Evolutionary conservation across 2,797 vertebrate species (phyloP).

Genomic region (Amblyopsis hoosieri): DNA sequence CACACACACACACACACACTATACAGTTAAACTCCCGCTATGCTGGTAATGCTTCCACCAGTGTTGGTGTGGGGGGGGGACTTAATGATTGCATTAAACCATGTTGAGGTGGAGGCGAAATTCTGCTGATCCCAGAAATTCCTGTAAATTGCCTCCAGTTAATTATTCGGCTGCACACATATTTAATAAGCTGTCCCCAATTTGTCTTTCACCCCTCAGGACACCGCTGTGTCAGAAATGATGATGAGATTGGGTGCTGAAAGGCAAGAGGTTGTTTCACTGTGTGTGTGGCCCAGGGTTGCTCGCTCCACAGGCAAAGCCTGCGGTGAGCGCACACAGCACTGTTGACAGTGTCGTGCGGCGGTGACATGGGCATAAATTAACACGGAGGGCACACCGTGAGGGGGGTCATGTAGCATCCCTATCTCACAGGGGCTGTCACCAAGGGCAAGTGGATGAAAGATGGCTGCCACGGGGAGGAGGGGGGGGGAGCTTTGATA

Average conservation of each 20-base stretch:
- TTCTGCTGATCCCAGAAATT: conserved; percentile 82
- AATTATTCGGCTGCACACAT: conserved; percentile 80
- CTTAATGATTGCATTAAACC: conserved; percentile 81
- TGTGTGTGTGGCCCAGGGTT: conserved; percentile 10
- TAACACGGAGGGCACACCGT: conserved; percentile 17
- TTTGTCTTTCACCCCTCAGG: conserved; percentile 72
- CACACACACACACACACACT: conserved; percentile 8
- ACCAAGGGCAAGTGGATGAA: conserved; percentile 18
- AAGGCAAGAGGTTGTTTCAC: conserved; percentile 14
- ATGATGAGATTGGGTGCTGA: conserved; percentile 26
- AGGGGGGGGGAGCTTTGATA: conserved; percentile 15
- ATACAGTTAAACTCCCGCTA: conserved; percentile 51
- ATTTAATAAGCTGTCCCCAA: conserved; percentile 77
- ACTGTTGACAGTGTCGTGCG: conserved; percentile 17
- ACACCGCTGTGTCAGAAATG: conserved; percentile 58
- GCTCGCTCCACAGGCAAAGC: conserved; percentile 29
- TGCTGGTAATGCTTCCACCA: conserved; percentile 66
- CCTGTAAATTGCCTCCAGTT: conserved; percentile 79
- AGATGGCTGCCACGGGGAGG: conserved; percentile 15
- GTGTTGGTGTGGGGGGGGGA: conserved; percentile 36
- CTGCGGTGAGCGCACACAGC: conserved; percentile 38
- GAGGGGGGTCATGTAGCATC: neutral
- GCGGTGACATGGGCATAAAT: conserved; percentile 31
- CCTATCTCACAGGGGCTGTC: neutral
- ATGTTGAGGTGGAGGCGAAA: conserved; percentile 75